Evolutionary conservation across 2,888 invertebrate species (phyloP).

Genomic region (Phorcus lineatus): DNA sequence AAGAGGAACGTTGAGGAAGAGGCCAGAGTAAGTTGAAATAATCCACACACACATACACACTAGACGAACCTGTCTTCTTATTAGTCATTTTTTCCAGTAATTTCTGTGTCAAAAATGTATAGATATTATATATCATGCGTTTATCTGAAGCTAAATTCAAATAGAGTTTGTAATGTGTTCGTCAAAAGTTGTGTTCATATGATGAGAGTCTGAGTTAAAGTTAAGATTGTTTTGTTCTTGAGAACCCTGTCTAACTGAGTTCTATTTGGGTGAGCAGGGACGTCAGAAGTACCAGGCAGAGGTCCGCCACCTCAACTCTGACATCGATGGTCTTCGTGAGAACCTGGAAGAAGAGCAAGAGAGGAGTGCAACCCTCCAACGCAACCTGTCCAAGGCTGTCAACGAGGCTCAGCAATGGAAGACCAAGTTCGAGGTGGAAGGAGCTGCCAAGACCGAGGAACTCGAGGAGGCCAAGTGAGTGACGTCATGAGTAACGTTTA

Average conservation of each 20-base stretch:
- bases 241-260: no score
- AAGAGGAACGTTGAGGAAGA: conserved; percentile 99
- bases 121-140: no score
- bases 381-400: conserved; percentile 99
- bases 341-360: conserved; percentile 99
- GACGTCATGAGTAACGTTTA: neutral
- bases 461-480: conserved; percentile 76
- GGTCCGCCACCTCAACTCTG: conserved; percentile 99
- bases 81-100: no score
- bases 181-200: no score
- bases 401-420: conserved; percentile 98
- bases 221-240: no score
- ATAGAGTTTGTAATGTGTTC: no score
- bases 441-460: conserved; percentile 79
- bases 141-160: no score
- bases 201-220: no score
- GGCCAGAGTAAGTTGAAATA: conserved; percentile 76
- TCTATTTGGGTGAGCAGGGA: conserved; percentile 45
- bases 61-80: no score
- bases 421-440: conserved; percentile 96
- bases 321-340: conserved; percentile 98
- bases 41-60: no score
- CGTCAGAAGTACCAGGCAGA: conserved; percentile 79
- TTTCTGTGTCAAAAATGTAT: no score
- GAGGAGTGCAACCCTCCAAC: conserved; percentile 98